These are phyloP conservation scores for Atherinosoma microstoma DNA, from an alignment of 2,797 vertebrate genomes.

Conservation along the genomic window DNA sequence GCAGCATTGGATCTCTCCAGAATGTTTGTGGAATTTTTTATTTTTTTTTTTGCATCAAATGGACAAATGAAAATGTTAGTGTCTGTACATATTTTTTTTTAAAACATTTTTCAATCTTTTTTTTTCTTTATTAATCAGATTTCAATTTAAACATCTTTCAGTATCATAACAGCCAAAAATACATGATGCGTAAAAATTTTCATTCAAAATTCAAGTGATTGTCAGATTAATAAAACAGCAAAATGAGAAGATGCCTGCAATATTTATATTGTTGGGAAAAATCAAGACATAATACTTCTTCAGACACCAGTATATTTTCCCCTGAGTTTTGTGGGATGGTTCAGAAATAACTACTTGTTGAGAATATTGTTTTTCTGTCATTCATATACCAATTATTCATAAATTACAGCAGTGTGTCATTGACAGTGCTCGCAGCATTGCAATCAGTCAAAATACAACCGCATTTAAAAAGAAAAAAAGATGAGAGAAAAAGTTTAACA, in stretches of 20 bases:
- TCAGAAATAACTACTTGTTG: conserved; percentile 21
- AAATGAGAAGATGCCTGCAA: background rate
- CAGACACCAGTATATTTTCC: conserved; percentile 8
- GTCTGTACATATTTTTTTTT: conserved; percentile 31
- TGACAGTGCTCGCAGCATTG: background rate
- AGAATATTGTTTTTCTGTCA: conserved; percentile 1
- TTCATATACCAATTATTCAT: background rate
- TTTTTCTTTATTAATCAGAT: conserved; percentile 34
- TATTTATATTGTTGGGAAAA: conserved; percentile 5
- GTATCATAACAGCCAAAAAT: conserved; percentile 21
- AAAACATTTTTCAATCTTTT: conserved; percentile 40
- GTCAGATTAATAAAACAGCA: background rate
- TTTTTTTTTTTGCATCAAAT: no score
- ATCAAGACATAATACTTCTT: background rate
- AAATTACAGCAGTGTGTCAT: background rate
- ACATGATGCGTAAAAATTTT: conserved; percentile 22
- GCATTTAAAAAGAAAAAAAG: background rate
- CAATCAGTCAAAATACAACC: background rate
- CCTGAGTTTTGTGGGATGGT: conserved; percentile 46
- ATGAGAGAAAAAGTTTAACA: background rate
- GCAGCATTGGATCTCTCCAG: background rate
- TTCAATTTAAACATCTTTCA: conserved; percentile 31
- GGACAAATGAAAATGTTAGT: conserved; percentile 2
- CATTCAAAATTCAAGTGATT: conserved; percentile 11
- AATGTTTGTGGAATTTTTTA: background rate